A percentile compares a stretch with the other conserved stretches of the same genome.
These are phyloP conservation scores for Drosophila lini DNA, from an alignment of 1,140 invertebrate species.

Conservation along the genomic window DNA sequence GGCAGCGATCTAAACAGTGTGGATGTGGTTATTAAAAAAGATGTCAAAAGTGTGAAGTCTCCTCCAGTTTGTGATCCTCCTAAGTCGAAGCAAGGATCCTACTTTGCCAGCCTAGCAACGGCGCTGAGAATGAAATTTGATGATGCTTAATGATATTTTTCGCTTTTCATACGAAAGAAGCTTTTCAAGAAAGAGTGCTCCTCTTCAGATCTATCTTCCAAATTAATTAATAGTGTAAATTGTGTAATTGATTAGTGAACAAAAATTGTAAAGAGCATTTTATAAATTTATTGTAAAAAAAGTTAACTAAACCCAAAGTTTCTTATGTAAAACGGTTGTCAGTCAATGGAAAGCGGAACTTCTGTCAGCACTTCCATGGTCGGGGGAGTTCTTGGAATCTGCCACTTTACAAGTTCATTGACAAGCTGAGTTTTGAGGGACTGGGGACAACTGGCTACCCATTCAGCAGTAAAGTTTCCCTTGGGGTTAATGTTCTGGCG, in stretches of 20 bases:
- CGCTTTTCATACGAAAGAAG: too few species aligned
- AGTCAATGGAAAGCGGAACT: conserved; percentile 37
- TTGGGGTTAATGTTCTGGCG: conserved; percentile 44
- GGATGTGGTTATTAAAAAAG: neutral
- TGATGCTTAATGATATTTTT: neutral
- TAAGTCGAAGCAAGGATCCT: neutral
- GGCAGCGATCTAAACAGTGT: neutral
- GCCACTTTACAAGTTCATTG: conserved; percentile 54
- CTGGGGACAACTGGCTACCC: conserved; percentile 1
- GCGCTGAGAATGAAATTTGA: conserved; percentile 37
- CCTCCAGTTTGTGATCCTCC: neutral
- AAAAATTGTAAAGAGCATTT: neutral
- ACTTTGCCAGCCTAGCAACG: conserved; percentile 24
- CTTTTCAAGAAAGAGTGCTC: too few species aligned
- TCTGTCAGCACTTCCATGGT: conserved; percentile 49
- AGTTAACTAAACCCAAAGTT: neutral
- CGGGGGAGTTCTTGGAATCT: conserved; percentile 42
- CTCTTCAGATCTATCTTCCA: neutral
- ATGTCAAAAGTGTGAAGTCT: too few species aligned
- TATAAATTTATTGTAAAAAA: neutral
- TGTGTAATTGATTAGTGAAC: neutral
- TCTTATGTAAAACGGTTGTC: conserved; percentile 14
- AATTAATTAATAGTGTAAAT: neutral
- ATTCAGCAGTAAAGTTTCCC: conserved; percentile 26
- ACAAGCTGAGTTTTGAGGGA: conserved; percentile 23